These are phyloP conservation scores for Cataglyphis hispanica DNA, from an alignment of 1,140 invertebrate species.

Conservation along the genomic window DNA sequence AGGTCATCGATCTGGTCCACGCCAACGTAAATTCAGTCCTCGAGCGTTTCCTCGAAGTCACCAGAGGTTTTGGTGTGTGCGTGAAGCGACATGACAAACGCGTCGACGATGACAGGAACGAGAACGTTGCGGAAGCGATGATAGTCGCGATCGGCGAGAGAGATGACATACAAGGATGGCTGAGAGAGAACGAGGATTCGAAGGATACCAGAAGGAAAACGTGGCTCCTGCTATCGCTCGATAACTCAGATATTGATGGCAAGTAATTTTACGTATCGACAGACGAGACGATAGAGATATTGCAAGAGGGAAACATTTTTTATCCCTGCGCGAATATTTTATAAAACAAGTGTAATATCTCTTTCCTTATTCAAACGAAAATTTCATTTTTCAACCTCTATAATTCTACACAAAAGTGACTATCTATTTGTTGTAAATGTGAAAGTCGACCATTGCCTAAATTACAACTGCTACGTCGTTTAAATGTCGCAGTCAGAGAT, in stretches of 20 bases:
- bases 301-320: background rate
- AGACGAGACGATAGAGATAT: conserved; percentile 6
- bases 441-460: background rate
- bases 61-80: conserved; percentile 79
- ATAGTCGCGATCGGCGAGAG: conserved; percentile 77
- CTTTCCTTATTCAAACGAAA: background rate
- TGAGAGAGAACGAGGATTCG: conserved; percentile 67
- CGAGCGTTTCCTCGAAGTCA: conserved; percentile 73
- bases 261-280: conserved; percentile 25
- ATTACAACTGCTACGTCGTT: conserved; percentile 5
- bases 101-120: conserved; percentile 43
- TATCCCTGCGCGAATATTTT: background rate
- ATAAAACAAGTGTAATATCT: background rate
- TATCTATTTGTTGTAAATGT: background rate
- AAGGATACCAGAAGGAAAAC: conserved; percentile 62
- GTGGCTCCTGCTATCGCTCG: conserved; percentile 81
- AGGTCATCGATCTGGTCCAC: conserved; percentile 79
- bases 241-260: conserved; percentile 80
- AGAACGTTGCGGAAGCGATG: conserved; percentile 67
- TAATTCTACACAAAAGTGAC: background rate
- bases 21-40: conserved; percentile 65
- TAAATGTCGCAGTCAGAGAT: conserved; percentile 10
- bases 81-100: conserved; percentile 74
- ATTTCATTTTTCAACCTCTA: background rate
- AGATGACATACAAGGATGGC: conserved; percentile 77